phyloP scores from a whole-genome alignment of 2,113 vertebrate species.

The Manacus vitellinus region DNA sequence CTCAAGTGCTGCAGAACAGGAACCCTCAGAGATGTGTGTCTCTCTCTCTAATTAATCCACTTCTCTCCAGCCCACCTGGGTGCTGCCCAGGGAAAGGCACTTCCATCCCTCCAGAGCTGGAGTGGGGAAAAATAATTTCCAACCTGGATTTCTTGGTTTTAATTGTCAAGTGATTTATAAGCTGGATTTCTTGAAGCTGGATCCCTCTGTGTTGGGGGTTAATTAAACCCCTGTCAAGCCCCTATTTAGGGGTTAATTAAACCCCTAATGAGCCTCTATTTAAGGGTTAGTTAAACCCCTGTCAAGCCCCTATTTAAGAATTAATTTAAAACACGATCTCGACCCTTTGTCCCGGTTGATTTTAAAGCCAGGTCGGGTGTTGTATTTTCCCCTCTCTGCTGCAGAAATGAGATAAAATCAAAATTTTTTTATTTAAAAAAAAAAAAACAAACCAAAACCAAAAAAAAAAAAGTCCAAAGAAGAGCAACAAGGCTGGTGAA shows the following conservation, averaged over 20 bases:
- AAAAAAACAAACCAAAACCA: neutral
- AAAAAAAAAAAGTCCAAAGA: too few species aligned
- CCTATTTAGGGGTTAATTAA: neutral
- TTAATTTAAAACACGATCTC: neutral
- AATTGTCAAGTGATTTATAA: neutral
- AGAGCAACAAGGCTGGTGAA: too few species aligned
- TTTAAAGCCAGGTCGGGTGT: neutral
- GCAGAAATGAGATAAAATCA: neutral
- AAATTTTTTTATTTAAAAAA: neutral
- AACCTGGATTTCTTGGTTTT: neutral
- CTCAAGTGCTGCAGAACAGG: neutral
- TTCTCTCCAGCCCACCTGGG: neutral
- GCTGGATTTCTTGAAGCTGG: neutral
- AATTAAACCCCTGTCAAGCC: neutral
- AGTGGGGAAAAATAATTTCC: neutral
- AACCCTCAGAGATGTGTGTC: neutral
- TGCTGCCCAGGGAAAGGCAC: neutral
- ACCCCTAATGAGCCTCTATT: rapidly evolving
- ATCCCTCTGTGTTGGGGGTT: neutral
- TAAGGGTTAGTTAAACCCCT: neutral
- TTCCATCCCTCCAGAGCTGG: neutral
- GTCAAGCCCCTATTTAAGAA: neutral
- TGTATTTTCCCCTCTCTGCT: neutral
- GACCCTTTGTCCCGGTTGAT: neutral
- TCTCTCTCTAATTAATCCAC: neutral